A percentile compares a stretch with the other conserved stretches of the same genome.
phyloP scores from a whole-genome alignment of 2,113 vertebrate genomes.

The Erpornis zantholeuca region DNA sequence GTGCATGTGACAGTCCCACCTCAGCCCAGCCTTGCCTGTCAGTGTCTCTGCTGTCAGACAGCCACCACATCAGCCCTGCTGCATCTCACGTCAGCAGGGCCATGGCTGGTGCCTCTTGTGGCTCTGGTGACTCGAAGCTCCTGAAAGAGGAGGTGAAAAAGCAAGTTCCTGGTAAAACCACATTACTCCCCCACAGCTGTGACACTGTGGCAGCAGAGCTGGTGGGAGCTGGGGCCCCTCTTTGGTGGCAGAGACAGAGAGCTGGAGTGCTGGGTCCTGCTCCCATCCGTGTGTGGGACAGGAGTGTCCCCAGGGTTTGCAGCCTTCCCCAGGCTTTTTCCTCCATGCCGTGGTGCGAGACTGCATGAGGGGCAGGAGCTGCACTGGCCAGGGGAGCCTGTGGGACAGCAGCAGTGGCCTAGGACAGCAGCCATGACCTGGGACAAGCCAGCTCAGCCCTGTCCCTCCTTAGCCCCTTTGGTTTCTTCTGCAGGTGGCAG shows the following conservation, averaged over 20 bases:
- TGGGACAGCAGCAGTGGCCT: not conserved
- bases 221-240: not conserved
- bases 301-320: not conserved
- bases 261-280: not conserved
- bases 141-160: conserved; percentile 1
- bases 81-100: rapidly evolving
- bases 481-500: conserved; percentile 27
- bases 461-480: not conserved
- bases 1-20: not conserved
- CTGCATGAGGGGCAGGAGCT: not conserved
- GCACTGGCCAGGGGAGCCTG: not conserved
- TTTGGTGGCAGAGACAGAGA: not conserved
- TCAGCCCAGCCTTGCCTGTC: not conserved
- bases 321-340: not conserved
- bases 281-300: not conserved
- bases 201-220: rapidly evolving
- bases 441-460: not conserved
- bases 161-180: not conserved
- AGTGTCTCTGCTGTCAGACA: not conserved
- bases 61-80: rapidly evolving
- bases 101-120: rapidly evolving
- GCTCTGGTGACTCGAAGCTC: not conserved
- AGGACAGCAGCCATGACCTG: rapidly evolving
- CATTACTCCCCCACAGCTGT: rapidly evolving
- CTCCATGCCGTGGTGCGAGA: rapidly evolving